Evolutionary conservation across 2,888 invertebrate genomes (phyloP).

Genomic region (Beris chalybata): DNA sequence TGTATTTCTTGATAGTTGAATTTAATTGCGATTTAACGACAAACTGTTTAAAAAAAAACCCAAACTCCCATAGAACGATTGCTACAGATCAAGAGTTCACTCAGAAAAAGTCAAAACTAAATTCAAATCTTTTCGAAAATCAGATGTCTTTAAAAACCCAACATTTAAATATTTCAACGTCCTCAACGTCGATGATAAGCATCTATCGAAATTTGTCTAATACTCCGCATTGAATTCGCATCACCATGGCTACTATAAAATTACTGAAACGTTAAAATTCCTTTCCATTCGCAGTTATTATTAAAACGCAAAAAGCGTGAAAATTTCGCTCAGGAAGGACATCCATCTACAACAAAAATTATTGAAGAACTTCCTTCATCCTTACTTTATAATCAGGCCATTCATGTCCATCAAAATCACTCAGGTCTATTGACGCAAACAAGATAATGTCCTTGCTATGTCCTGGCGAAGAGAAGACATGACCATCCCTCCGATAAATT

Average conservation of each 20-base stretch:
- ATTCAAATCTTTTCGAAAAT: too few relatives aligned
- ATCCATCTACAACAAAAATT: neutral
- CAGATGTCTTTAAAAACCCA: too few relatives aligned
- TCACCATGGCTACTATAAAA: slow-evolving; percentile 11
- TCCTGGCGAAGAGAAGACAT: neutral
- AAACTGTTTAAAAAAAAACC: too few relatives aligned
- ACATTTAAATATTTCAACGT: too few relatives aligned
- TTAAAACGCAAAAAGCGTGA: slow-evolving; percentile 33
- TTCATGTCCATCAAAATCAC: slow-evolving; percentile 36
- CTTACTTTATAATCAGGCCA: slow-evolving; percentile 8
- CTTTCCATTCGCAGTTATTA: neutral
- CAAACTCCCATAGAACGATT: too few relatives aligned
- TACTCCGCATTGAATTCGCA: too few relatives aligned
- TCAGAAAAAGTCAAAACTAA: too few relatives aligned
- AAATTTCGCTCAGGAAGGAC: slow-evolving; percentile 26
- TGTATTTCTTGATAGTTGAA: too few relatives aligned
- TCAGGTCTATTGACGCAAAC: slow-evolving; percentile 34
- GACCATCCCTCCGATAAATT: neutral
- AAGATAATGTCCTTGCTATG: slow-evolving; percentile 31
- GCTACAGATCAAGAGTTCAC: too few relatives aligned
- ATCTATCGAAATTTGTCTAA: too few relatives aligned
- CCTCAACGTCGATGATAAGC: too few relatives aligned
- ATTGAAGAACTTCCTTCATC: slow-evolving; percentile 8
- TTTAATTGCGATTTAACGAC: too few relatives aligned
- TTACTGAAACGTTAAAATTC: slow-evolving; percentile 20